These are phyloP conservation scores for Fregata magnificens DNA, from an alignment of 2,113 vertebrate species.

Conservation along the genomic window DNA sequence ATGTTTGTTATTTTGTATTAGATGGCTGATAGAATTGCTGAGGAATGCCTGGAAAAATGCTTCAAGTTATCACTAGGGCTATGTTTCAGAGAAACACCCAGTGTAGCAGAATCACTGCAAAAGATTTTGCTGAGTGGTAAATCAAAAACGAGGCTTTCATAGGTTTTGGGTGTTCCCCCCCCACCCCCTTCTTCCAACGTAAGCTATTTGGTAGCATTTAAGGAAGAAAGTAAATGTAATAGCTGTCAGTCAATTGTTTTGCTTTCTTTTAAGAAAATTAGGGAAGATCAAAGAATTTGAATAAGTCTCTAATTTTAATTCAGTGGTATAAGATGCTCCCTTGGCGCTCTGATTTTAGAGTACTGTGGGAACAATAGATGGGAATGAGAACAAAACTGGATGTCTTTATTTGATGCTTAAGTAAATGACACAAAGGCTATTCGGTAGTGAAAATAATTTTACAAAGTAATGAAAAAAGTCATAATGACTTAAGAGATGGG, in stretches of 20 bases:
- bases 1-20: not conserved
- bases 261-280: not conserved
- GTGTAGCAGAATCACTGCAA: not conserved
- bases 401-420: not conserved
- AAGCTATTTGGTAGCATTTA: slow-evolving; percentile 1
- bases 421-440: not conserved
- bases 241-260: not conserved
- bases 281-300: not conserved
- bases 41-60: slow-evolving; percentile 9
- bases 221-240: not conserved
- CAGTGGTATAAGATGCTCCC: not conserved
- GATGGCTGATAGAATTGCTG: not conserved
- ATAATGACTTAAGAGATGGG: not conserved
- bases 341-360: not conserved
- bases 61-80: not conserved
- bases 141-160: not conserved
- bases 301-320: not conserved
- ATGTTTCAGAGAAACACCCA: not conserved
- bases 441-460: not conserved
- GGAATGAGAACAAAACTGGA: not conserved
- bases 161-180: not conserved
- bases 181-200: not conserved
- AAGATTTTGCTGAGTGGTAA: not conserved
- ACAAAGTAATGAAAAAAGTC: not conserved
- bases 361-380: not conserved